Percentiles rank a stretch among this genome's conserved stretches.
These are phyloP conservation scores for Microchrysa polita DNA, from an alignment of 2,888 invertebrate genomes.

Conservation along the genomic window DNA sequence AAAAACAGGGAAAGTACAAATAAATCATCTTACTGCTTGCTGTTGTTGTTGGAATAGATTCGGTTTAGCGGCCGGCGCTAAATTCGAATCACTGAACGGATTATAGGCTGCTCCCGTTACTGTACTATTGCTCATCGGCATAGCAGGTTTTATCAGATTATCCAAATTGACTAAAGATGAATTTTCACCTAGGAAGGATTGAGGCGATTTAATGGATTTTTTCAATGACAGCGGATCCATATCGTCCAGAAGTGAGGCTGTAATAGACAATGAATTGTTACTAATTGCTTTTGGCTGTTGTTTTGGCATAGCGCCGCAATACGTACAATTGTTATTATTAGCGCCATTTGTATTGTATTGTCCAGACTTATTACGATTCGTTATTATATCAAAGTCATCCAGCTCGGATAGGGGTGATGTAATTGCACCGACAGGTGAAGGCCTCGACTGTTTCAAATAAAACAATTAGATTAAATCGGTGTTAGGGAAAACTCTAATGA, in stretches of 20 bases:
- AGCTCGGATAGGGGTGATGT: constrained; percentile 73
- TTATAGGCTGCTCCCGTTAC: constrained; percentile 61
- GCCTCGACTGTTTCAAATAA: constrained; percentile 49
- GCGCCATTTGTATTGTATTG: constrained; percentile 57
- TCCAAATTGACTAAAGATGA: constrained; percentile 97
- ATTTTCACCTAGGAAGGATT: constrained; percentile 96
- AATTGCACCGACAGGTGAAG: constrained; percentile 54
- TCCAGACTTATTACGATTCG: constrained; percentile 73
- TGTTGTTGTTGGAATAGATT: constrained; percentile 70
- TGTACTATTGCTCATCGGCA: constrained; percentile 56
- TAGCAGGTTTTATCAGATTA: constrained; percentile 81
- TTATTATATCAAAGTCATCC: constrained; percentile 88
- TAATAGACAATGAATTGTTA: constrained; percentile 25
- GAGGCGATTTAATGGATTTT: constrained; percentile 80
- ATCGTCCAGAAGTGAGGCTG: constrained; percentile 63
- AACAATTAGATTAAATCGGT: constrained; percentile 51
- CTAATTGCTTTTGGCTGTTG: constrained; percentile 27
- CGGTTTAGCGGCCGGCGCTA: constrained; percentile 57
- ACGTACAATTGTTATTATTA: constrained; percentile 61
- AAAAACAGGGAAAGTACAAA: not conserved
- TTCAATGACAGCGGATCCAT: constrained; percentile 63
- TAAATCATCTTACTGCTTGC: constrained; percentile 61
- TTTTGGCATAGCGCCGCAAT: not conserved
- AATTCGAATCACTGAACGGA: constrained; percentile 62
- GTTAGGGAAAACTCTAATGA: not conserved